Base-by-base conservation (phyloP, 2,797 vertebrate genomes). In the Heterohyrax brucei region DNA sequence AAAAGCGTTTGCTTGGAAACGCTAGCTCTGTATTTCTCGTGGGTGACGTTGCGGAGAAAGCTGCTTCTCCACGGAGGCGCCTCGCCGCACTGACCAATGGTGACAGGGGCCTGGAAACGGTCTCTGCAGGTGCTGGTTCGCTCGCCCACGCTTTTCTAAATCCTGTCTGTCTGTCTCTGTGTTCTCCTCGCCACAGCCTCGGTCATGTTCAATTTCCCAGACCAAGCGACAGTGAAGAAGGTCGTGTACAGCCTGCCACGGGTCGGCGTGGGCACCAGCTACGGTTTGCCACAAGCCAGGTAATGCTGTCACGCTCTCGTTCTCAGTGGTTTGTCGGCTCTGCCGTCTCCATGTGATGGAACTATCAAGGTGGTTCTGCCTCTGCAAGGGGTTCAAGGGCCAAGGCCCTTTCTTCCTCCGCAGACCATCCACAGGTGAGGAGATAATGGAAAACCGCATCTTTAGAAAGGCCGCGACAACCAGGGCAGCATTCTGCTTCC, bases 191-290 rank as follows among this genome's bases (percentile, higher is more conserved):
- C 93, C 96, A 84, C 98, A 99, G 99, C 99, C 44, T 99, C 99
- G 0, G 99, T 99, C 97, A 99, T 99, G 99, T 99, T 99, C 98
- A 99, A 99, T 99, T 99, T 99, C 97, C 99, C 99, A 77, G 99
- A 99, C 96, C 99, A 99, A 99, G 99, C 99, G 98, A 99, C 99
- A 3, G 99, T 99, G 62, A 99, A 99, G 98, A 99, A 99, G 98
- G 99, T 99, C 88, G 99, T 99, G 39, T 99, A 99, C 98, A 99
- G 99, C 98, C 99, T 99, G 97, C 99, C 99, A 96, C 99, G 99
- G 84, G 99, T 99, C 91, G 99, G 99, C 92, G 99, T 99, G 86
- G 99, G 99, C 95, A 99, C 99, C 98, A 99, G 99, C 98, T 99
- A 99, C 94, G 99, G 99, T 85, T 99, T 99, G 95, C 99, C 99